A percentile compares a stretch with the other conserved stretches of the same genome.
Evolutionary conservation across 2,888 invertebrate genomes (phyloP).

Genomic region (Cremastinae sp.): DNA sequence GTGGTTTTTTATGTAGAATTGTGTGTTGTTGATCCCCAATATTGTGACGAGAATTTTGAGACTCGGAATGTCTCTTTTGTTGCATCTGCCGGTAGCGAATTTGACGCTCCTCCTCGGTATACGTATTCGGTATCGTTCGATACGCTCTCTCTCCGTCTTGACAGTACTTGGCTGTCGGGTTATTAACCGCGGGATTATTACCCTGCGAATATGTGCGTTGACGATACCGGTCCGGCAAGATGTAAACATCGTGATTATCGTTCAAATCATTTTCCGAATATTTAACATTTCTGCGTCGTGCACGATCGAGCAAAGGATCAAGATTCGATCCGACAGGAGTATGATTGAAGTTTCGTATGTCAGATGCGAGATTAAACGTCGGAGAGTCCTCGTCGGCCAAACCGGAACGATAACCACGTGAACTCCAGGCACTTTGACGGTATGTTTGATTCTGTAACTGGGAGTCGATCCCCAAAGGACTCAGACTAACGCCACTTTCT

Average conservation of each 20-base stretch:
- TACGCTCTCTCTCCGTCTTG: conserved; percentile 69
- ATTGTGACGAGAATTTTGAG: conserved; percentile 63
- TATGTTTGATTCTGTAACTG: conserved; percentile 43
- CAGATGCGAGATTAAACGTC: conserved; percentile 31
- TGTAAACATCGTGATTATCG: conserved; percentile 77
- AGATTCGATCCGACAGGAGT: conserved; percentile 63
- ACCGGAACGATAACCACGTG: conserved; percentile 48
- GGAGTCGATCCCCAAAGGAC: conserved; percentile 71
- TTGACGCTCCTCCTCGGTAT: conserved; percentile 75
- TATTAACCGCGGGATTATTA: conserved; percentile 67
- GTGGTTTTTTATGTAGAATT: conserved; percentile 15
- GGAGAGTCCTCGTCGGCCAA: conserved; percentile 38
- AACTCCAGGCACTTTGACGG: conserved; percentile 50
- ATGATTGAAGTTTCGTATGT: conserved; percentile 67
- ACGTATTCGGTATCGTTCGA: conserved; percentile 74
- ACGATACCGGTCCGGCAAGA: conserved; percentile 76
- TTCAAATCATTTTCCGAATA: conserved; percentile 74
- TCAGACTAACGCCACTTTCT: conserved; percentile 75
- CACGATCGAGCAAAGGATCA: conserved; percentile 65
- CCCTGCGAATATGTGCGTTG: conserved; percentile 77
- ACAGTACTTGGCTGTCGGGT: conserved; percentile 38
- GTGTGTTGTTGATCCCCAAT: conserved; percentile 68
- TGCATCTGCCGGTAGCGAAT: conserved; percentile 72
- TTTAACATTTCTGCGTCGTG: conserved; percentile 68
- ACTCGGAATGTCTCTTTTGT: conserved; percentile 54